Conservation (phyloP, 2,113 vertebrate genomes). For the Conger conger region DNA sequence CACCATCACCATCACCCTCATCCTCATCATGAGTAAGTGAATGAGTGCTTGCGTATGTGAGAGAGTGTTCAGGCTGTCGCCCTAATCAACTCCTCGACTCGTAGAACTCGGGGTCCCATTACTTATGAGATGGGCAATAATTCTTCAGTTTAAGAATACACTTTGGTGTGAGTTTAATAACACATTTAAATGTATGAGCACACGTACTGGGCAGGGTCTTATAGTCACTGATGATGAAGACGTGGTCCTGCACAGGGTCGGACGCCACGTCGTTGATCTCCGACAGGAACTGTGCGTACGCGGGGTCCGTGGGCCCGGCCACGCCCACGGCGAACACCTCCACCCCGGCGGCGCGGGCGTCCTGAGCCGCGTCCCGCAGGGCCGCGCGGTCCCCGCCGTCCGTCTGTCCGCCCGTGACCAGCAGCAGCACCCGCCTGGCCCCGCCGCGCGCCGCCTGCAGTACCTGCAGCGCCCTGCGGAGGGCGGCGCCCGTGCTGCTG, state of each 20-base stretch:
- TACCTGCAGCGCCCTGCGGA: slow-evolving; percentile 64
- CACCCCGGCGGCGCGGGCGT: slow-evolving; percentile 54
- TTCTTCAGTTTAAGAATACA: too few relatives aligned
- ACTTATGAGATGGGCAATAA: too few relatives aligned
- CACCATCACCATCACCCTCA: too few relatives aligned
- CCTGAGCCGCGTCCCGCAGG: slow-evolving; percentile 59
- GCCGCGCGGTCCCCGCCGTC: slow-evolving; percentile 66
- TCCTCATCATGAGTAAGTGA: not conserved
- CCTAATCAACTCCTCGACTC: too few relatives aligned
- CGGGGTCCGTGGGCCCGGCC: slow-evolving; percentile 66
- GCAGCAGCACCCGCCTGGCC: slow-evolving; percentile 68
- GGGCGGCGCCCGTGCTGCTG: slow-evolving; percentile 77
- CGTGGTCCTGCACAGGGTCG: slow-evolving; percentile 72
- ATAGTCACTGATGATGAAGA: slow-evolving; percentile 81
- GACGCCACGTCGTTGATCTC: slow-evolving; percentile 80
- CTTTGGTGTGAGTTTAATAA: too few relatives aligned
- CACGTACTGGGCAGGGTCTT: slow-evolving; percentile 73
- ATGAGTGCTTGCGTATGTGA: not conserved
- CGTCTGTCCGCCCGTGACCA: slow-evolving; percentile 77
- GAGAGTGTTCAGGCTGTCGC: too few relatives aligned
- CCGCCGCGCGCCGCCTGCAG: slow-evolving; percentile 61
- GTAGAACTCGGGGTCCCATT: too few relatives aligned
- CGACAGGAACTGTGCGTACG: slow-evolving; percentile 63
- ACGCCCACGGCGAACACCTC: slow-evolving; percentile 82
- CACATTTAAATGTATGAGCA: too few relatives aligned